Base-by-base conservation (phyloP, 1,140 invertebrate species). In the Ladona fulva region DNA sequence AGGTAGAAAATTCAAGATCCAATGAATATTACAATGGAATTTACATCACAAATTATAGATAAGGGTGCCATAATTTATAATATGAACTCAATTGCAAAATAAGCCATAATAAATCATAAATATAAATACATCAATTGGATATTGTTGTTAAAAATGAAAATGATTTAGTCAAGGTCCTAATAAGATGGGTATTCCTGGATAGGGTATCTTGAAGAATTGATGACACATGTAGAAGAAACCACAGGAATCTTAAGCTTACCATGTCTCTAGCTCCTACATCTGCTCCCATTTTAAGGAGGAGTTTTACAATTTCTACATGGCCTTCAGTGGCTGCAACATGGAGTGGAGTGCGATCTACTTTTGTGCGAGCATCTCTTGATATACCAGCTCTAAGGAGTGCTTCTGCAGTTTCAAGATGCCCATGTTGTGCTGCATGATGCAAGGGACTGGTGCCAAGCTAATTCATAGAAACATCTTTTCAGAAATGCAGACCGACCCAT, bases 281-380 rank as follows among this genome's bases (percentile, higher is more conserved):
- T 42, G 92, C 93, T 37, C 92, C 91, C 83, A 92, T 88, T 77
- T 88, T 89, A n/a, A 97, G 83, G 66, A 98, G 86, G 24, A 95
- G 85, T 80, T 91, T 88, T 11, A 93, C 92, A 82, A 96, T 93
- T 66, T 89, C 87, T 29, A 90, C 85, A 85, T 97, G 92, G 0
- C 95, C 96, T 82, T 95, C 94, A 83, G 93, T 93, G 6, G 92
- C 90, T 42, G 95, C 95, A 82, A 95, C 90, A 85, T 97, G 94
- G 44, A 98, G 84, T 73, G 96, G 93, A 25, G 96, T 97, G 81
- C 94, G 88, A 83, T 97, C 95, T 0, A 97, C 95, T 88, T 98
- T 98, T 19, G 95, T 97, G 80, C 93, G 89, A 5, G 94, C 91
- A 87, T 97, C 95, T 81, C 92, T 89, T 42, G 92, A 93, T 79